Evolutionary conservation across 1,140 invertebrate species (phyloP).

Genomic region (Vollenhovia emeryi): DNA sequence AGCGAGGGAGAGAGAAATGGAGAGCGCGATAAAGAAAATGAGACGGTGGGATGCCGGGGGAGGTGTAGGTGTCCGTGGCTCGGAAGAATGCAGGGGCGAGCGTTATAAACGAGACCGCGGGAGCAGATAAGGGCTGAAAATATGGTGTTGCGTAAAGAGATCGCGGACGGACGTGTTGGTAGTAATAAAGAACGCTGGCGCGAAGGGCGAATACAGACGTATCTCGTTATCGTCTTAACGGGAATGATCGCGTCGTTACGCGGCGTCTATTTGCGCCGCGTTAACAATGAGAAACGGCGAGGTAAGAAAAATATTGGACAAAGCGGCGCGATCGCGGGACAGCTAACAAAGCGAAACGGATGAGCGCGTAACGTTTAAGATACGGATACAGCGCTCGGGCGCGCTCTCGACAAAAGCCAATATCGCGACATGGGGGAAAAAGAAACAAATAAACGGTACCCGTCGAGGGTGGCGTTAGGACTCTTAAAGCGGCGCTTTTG

Average conservation of each 20-base stretch:
- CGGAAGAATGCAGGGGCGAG: neutral
- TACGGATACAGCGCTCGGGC: slow-evolving; percentile 12
- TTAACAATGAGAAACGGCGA: neutral
- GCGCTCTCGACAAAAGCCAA: slow-evolving; percentile 34
- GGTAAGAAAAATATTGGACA: slow-evolving; percentile 37
- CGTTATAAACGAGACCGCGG: slow-evolving; percentile 33
- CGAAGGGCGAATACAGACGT: neutral
- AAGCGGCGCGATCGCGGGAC: neutral
- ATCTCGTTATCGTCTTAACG: slow-evolving; percentile 24
- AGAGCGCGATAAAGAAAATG: neutral
- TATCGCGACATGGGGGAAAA: neutral
- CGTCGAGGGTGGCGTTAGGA: slow-evolving; percentile 10
- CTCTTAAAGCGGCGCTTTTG: slow-evolving; percentile 30
- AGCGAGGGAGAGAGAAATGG: neutral
- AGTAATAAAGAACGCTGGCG: slow-evolving; percentile 12
- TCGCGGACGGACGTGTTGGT: neutral
- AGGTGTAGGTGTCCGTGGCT: neutral
- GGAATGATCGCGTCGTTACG: slow-evolving; percentile 26
- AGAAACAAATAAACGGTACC: slow-evolving; percentile 15
- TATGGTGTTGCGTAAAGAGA: slow-evolving; percentile 26
- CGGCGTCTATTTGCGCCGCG: slow-evolving; percentile 3
- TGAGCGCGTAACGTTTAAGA: slow-evolving; percentile 24
- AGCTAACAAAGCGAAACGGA: neutral
- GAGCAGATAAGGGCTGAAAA: slow-evolving; percentile 34
- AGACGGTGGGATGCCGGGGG: neutral